Conservation (phyloP, 2,888 invertebrate species). For the Hydrotaea diabolus region DNA sequence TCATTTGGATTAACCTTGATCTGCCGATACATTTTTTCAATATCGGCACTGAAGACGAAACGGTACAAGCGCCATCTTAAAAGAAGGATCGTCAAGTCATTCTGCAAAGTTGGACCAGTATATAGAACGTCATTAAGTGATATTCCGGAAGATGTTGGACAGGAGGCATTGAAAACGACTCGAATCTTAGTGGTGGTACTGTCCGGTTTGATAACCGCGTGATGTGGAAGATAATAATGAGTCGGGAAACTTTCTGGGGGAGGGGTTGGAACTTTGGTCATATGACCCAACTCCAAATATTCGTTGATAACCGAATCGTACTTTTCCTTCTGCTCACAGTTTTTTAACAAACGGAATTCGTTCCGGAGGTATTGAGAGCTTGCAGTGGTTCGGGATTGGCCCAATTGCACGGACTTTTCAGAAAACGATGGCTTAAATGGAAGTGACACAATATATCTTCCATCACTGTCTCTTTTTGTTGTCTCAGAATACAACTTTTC, state of each 20-base stretch:
- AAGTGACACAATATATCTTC: constrained; percentile 15
- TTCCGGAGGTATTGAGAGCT: neutral
- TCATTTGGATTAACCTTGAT: neutral
- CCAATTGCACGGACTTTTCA: neutral
- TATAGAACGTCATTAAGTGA: neutral
- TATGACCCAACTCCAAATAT: neutral
- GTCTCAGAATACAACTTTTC: constrained; percentile 4
- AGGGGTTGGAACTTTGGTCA: neutral
- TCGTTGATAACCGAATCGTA: neutral
- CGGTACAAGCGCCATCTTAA: constrained; percentile 17
- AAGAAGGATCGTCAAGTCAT: neutral
- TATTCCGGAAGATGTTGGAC: neutral
- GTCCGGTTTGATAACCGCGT: constrained; percentile 3
- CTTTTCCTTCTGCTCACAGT: neutral
- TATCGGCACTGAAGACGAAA: constrained; percentile 5
- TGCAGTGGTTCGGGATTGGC: neutral
- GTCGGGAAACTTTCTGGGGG: too few relatives aligned
- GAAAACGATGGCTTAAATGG: neutral
- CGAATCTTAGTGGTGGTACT: constrained; percentile 17
- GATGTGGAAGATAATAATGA: constrained; percentile 35
- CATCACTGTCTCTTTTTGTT: neutral
- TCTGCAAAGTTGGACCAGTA: constrained; percentile 2
- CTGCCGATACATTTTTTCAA: constrained; percentile 32
- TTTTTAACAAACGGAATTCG: neutral
- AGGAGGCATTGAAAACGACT: constrained; percentile 16